Evolutionary conservation across 2,113 vertebrate genomes (phyloP), one percentile per base, ranked within the genome.

Genomic region (Eulemur rufifrons): DNA sequence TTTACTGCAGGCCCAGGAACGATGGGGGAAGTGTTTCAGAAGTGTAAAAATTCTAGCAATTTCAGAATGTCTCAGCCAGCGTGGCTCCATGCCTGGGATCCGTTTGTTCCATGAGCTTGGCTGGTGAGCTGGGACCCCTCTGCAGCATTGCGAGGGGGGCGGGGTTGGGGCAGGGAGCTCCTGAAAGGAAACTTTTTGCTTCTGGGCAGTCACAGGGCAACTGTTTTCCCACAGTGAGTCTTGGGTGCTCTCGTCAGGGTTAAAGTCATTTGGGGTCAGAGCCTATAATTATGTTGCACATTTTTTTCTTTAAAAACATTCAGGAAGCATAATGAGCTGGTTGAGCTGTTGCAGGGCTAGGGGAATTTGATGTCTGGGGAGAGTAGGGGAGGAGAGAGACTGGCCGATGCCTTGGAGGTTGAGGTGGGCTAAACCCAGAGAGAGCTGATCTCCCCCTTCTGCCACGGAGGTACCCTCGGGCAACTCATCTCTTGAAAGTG

Each of bases 261-360:
- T 93, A 97, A 97, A 96, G 93, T 78, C 52, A 25, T 94, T 80
- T 96, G 85, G 88, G 95, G 78, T 96, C 96, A 96, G 37, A 97
- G 42, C n/a, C 88, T 95, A n/a, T 96, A 92, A 96, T 97, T 95
- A 84, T 76, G 59, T 89, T 91, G 25, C 32, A 80, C 86, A 39
- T 74, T 96, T 92, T 91, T 86, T 71, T 32, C 77, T 91, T 93
- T 68, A 80, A 86, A 93, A 97, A 59, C 77, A 63, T 78, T 52
- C 34, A 32, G 50, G 71, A 92, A 95, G 56, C 77, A 90, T 83
- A 87, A 39, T 80, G 68, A 96, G 45, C 45, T 95, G 82, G 69
- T 42, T 76, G 88, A 77, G 86, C 86, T 73, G 37, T 96, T 63
- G 37, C 64, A 82, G 2, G 83, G 69, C 39, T 20, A 3, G 59